Conservation (phyloP, 2,113 vertebrate species). For the Pseudorectes ferrugineus region DNA sequence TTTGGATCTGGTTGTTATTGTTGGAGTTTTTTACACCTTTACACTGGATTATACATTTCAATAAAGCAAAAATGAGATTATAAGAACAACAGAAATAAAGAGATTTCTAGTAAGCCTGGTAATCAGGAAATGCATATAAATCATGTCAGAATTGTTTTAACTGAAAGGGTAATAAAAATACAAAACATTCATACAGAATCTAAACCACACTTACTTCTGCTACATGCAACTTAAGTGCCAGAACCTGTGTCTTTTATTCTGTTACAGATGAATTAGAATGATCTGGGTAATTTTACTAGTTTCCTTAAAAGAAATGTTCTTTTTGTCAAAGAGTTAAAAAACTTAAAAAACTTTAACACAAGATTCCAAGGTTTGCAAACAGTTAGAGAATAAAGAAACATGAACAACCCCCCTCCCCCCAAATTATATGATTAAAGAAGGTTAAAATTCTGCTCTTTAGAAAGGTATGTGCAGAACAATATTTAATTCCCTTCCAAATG, state of each 20-base stretch:
- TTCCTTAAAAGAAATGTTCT: background rate
- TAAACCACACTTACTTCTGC: background rate
- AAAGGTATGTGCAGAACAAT: background rate
- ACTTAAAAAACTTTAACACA: background rate
- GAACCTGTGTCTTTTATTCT: background rate
- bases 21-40: background rate
- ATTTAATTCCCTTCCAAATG: background rate
- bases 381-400: background rate
- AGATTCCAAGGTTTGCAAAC: background rate
- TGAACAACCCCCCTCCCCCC: fast-evolving
- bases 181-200: background rate
- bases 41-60: background rate
- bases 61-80: background rate
- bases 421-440: background rate
- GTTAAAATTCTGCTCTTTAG: background rate
- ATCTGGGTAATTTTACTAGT: background rate
- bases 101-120: background rate
- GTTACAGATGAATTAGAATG: background rate
- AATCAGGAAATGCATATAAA: background rate
- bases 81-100: background rate
- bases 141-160: background rate
- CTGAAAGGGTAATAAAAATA: background rate
- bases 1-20: fast-evolving
- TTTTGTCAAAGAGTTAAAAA: background rate
- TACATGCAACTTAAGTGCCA: background rate